Evolutionary conservation across 2,888 invertebrate species (phyloP).

Genomic region (Drosophila peninsularis): DNA sequence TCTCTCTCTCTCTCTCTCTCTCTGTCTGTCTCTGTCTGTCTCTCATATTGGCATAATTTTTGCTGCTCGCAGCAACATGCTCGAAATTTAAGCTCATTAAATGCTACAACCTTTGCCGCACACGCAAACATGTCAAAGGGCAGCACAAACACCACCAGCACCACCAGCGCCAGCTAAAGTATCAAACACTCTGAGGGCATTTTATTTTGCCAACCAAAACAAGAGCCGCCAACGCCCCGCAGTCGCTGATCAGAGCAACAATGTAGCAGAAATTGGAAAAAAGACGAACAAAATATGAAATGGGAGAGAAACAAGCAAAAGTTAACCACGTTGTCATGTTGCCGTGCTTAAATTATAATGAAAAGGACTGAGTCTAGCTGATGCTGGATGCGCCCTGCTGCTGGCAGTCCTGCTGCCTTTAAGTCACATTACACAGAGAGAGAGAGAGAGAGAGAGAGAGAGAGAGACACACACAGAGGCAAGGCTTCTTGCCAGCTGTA

Average conservation of each 20-base stretch:
- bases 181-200: slow-evolving; percentile 73
- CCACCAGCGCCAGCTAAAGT: slow-evolving; percentile 38
- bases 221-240: slow-evolving; percentile 49
- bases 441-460: too few species aligned
- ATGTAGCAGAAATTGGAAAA: slow-evolving; percentile 43
- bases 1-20: background rate
- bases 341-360: slow-evolving; percentile 82
- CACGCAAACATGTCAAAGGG: slow-evolving; percentile 61
- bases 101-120: slow-evolving; percentile 68
- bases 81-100: slow-evolving; percentile 72
- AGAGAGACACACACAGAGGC: slow-evolving; percentile 5
- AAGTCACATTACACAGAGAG: slow-evolving; percentile 29
- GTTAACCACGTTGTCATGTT: slow-evolving; percentile 82
- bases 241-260: slow-evolving; percentile 66
- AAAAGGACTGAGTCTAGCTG: slow-evolving; percentile 70
- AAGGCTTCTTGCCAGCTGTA: slow-evolving; percentile 38
- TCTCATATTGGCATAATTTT: slow-evolving; percentile 37
- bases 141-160: slow-evolving; percentile 32
- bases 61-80: slow-evolving; percentile 56
- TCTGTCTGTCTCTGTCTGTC: background rate
- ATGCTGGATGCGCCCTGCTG: slow-evolving; percentile 47
- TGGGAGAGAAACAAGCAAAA: slow-evolving; percentile 60
- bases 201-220: slow-evolving; percentile 58
- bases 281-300: slow-evolving; percentile 6
- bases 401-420: slow-evolving; percentile 40